Base-by-base conservation (phyloP, 2,113 vertebrate species). In the Corydoras sp. region DNA sequence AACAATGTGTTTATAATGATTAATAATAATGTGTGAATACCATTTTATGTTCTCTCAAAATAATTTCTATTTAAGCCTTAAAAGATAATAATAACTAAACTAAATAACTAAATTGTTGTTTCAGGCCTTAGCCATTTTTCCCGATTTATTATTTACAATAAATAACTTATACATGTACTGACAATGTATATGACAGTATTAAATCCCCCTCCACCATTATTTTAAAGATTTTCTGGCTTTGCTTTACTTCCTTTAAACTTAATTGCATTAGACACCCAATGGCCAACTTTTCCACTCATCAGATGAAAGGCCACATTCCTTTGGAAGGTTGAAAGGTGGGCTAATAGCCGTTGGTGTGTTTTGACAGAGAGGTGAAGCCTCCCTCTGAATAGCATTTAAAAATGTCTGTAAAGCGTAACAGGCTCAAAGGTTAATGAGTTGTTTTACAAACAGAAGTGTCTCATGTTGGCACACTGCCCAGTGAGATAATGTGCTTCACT, bases 351-450 rank as follows among this genome's bases (percentile, higher is more conserved):
- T 58, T 51, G 12, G 50, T 12, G 50, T 58, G 74, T 60, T 14
- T 48, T 61, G 63, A 60, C 35, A 10, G 58, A 31, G 30, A 29
- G 13, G 51, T 35, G 50, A 61, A 13, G 62, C 62, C 51, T 56
- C 74, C 18, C 58, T 66, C 58, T 2, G 13, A 55, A 61, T 62
- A 71, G 65, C 64, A 67, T 76, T 76, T 76, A 71, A 76, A 67
- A 68, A 12, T 71, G 68, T 62, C 62, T 71, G 69, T 60, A 76
- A 67, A 67, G 31, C 14, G 24, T 24, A 76, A 76, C 35, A 29
- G 56, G 62, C 63, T 48, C 32, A 71, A 76, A 76, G 74, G 74
- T 76, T 76, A 76, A 76, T 62, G 74, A 76, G 51, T 67, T 76
- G 74, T 54, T 67, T 53, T 31, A 15, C 63, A 62, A 71, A 76